Evolutionary conservation across 2,888 invertebrate species (phyloP).

Genomic region (Brachypterus glaber): DNA sequence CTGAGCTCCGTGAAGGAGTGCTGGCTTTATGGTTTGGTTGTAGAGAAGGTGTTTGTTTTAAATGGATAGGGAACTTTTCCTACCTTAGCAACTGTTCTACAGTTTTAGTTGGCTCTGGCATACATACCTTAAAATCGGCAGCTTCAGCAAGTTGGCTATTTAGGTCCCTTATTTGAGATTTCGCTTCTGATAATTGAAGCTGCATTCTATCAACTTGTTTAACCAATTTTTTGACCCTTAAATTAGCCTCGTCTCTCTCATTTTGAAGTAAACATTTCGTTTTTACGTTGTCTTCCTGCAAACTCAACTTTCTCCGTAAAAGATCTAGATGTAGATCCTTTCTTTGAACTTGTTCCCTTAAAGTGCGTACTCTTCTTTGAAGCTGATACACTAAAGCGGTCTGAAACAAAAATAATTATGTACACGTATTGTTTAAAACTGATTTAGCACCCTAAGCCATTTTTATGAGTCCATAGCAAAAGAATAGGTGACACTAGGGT

Average conservation of each 20-base stretch:
- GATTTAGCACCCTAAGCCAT: too few species aligned
- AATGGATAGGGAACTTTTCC: too few species aligned
- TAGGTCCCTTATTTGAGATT: slow-evolving; percentile 70
- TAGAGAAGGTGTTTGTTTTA: background rate
- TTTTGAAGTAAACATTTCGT: slow-evolving; percentile 53
- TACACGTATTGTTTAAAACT: background rate
- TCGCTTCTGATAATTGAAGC: slow-evolving; percentile 70
- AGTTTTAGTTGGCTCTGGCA: background rate
- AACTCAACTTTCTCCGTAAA: slow-evolving; percentile 73
- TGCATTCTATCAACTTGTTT: slow-evolving; percentile 78
- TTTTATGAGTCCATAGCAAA: too few species aligned
- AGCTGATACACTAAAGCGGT: slow-evolving; percentile 83
- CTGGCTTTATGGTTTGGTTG: too few species aligned
- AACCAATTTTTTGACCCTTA: slow-evolving; percentile 65
- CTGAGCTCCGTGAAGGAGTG: too few species aligned
- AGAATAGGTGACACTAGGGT: too few species aligned
- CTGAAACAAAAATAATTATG: slow-evolving; percentile 41
- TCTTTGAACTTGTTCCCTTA: slow-evolving; percentile 83
- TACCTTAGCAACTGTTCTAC: background rate
- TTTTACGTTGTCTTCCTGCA: slow-evolving; percentile 67
- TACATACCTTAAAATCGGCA: slow-evolving; percentile 79
- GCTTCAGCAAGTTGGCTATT: slow-evolving; percentile 79
- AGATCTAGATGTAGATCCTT: slow-evolving; percentile 87
- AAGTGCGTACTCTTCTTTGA: slow-evolving; percentile 73
- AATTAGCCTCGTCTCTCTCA: slow-evolving; percentile 59